Base-by-base conservation (phyloP, 2,797 vertebrate genomes). In the Acridotheres tristis region DNA sequence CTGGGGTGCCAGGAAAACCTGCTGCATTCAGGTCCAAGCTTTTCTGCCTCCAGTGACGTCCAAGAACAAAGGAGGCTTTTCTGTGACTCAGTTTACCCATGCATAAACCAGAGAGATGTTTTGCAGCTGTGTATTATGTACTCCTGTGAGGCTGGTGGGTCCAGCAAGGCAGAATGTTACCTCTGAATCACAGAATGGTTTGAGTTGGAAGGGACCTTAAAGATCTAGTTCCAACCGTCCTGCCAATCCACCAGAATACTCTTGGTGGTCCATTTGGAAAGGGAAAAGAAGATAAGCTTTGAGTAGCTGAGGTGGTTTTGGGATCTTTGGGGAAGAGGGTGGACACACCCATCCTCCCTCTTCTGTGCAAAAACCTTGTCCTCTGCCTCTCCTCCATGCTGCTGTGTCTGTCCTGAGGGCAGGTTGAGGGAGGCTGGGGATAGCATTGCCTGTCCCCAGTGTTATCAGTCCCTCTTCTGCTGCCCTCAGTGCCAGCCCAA, bases 341-440 rank as follows among this genome's bases (percentile, higher is more conserved):
- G 21, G 8, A 66, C 0, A 1, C 29, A 58, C 16, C 36, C 11
- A 20, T 58, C 77, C n/a, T 72, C 88, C 20, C 18, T 68, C 11
- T 55, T 45, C 30, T 45, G 4, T 54, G 21, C 30, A 62, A 40
- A 88, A 38, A 4, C 16, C 7, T 1, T 2, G 4, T 58, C 53
- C 48, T 58, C 36, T 43, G 38, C 2, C 0, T 48, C 27, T 83
- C 45, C 67, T 69, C 53, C 3, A 1, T 1, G 0, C 32, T 88
- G 30, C 71, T 42, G 13, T 34, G 32, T 67, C 47, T 62, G 42
- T 15, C 27, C 1, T 5, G 15, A 65, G 20, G 16, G 14, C 40
- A 51, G 58, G 34, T 2, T 55, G 21, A 3, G 10, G 18, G 19
- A 42, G 32, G 2, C 54, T 72, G 27, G 18, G 32, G 16, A 22